Evolutionary conservation across 2,888 invertebrate species (phyloP), one percentile per base, ranked within the genome.

Genomic region (Clivina fossor): DNA sequence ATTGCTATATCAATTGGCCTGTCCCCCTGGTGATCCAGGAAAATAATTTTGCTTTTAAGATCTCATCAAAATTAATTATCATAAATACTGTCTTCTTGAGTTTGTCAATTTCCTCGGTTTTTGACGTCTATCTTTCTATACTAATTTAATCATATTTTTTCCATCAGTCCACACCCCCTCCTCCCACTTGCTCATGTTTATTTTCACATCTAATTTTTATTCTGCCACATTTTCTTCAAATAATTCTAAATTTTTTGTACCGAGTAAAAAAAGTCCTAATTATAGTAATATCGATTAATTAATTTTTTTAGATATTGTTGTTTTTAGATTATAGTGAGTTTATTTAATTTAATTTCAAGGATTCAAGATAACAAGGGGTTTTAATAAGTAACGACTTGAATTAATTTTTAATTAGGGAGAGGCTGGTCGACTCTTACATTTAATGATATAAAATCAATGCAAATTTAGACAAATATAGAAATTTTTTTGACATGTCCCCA

Each of bases 1-100:
- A 59, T 72, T 79, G 18, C 60, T 75, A 11, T 72, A 74, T 61
- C 76, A 76, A 60, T 60, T 76, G 55, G 68, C 73, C 9, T 73
- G 72, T 63, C 72, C 72, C 1, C 58, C 66, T 3, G 68, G 64
- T 22, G 37, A n/a, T n/a, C n/a, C n/a, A n/a, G n/a, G n/a, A n/a
- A n/a, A 16, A 16, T 20, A 16, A 30, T 2, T 4, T 11, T 9
- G 11, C n/a, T 11, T 11, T 11, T 30, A 30, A 30, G n/a, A n/a
- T n/a, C n/a, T n/a, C n/a, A n/a, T n/a, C n/a, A n/a, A n/a, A n/a
- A n/a, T n/a, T n/a, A 30, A 11, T 9, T 30, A 3, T 2, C 30
- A 3, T 4, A 11, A 4, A 30, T 30, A 9, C 30, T 11, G 8
- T 30, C 30, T 11, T 11, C 11, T 11, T 30, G 11, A 9, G 11